Conservation (phyloP, 2,113 vertebrate genomes). For the Carassius carassius region DNA sequence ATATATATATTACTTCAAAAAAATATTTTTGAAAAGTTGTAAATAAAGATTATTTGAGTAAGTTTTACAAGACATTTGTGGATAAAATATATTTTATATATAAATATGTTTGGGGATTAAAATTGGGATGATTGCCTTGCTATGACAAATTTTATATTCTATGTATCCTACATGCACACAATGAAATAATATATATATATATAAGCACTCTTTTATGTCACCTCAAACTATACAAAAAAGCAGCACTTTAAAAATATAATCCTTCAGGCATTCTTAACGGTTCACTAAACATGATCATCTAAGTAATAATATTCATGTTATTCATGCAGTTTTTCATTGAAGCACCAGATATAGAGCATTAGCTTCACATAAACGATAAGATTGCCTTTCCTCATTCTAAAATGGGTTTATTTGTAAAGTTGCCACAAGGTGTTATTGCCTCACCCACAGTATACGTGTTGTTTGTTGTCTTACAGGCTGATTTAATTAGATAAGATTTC, state of each 20-base stretch:
- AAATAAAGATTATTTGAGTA: too few relatives aligned
- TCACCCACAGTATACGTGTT: not conserved
- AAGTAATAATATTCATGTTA: constrained; percentile 23
- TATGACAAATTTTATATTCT: too few relatives aligned
- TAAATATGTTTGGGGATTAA: too few relatives aligned
- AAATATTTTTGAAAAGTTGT: too few relatives aligned
- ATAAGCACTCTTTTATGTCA: not conserved
- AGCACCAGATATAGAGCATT: constrained; percentile 19
- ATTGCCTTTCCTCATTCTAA: not conserved
- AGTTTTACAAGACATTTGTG: too few relatives aligned
- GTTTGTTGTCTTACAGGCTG: constrained; percentile 38
- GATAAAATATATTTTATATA: too few relatives aligned
- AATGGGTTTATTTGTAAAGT: not conserved
- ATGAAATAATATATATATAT: too few relatives aligned
- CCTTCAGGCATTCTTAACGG: not conserved
- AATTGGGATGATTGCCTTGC: too few relatives aligned
- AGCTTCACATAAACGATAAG: constrained; percentile 8
- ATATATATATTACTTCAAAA: too few relatives aligned
- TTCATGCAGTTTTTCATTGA: constrained; percentile 40
- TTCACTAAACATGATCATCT: constrained; percentile 27
- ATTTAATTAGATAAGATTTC: constrained; percentile 42
- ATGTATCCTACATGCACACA: too few relatives aligned
- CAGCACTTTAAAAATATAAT: not conserved
- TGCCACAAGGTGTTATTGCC: not conserved
- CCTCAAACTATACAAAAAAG: not conserved